A percentile compares a stretch with the other conserved stretches of the same genome.
These are phyloP conservation scores for Gavialis gangeticus DNA, from an alignment of 2,113 vertebrate species.

Conservation along the genomic window DNA sequence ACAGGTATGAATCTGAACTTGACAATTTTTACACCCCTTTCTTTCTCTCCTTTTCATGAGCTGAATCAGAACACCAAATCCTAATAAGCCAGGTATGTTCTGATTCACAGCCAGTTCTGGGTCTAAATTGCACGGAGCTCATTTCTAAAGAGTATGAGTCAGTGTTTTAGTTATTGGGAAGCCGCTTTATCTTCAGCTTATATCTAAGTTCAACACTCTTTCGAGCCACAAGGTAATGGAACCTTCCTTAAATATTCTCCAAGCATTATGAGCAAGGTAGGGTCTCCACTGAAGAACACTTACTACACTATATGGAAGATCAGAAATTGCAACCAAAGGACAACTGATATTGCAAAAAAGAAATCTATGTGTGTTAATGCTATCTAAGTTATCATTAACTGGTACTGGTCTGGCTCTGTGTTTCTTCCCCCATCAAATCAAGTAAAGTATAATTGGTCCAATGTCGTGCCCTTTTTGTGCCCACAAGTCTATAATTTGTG, in stretches of 20 bases:
- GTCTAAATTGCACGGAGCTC: neutral
- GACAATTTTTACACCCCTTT: neutral
- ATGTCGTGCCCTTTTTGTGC: neutral
- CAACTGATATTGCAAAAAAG: neutral
- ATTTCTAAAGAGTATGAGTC: neutral
- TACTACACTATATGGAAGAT: neutral
- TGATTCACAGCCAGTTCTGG: neutral
- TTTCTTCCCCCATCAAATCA: neutral
- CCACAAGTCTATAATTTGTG: neutral
- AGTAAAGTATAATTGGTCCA: neutral
- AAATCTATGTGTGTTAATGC: neutral
- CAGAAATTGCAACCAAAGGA: neutral
- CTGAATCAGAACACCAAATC: neutral
- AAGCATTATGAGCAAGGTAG: neutral
- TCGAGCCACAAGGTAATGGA: neutral
- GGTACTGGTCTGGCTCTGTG: neutral
- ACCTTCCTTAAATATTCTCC: neutral
- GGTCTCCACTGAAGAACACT: neutral
- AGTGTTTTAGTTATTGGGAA: neutral
- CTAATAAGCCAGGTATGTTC: neutral
- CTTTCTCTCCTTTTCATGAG: neutral
- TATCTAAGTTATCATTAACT: neutral
- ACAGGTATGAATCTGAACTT: neutral
- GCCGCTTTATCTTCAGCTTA: neutral
- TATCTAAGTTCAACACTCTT: neutral